A percentile compares a stretch with the other conserved stretches of the same genome.
These are phyloP conservation scores for Nipponacmea schrenckii DNA, from an alignment of 2,888 invertebrate genomes.

Conservation along the genomic window DNA sequence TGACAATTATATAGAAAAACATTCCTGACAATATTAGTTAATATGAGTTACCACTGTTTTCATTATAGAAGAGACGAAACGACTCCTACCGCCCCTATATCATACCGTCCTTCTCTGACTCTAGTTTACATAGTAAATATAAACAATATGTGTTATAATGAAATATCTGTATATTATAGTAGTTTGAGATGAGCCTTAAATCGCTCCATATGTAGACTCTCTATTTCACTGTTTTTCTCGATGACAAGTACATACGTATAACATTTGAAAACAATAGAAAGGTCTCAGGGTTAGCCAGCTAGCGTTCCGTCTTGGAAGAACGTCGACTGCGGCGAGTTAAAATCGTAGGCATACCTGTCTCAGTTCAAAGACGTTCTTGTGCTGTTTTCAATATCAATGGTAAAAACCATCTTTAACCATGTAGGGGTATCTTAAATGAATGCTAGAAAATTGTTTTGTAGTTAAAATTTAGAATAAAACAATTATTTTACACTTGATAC, in stretches of 20 bases:
- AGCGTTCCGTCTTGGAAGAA: neutral
- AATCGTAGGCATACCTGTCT: slow-evolving; percentile 8
- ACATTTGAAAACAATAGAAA: slow-evolving; percentile 22
- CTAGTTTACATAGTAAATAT: slow-evolving; percentile 1
- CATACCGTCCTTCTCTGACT: neutral
- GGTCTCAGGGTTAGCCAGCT: slow-evolving; percentile 16
- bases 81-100: slow-evolving; percentile 3
- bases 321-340: slow-evolving; percentile 14
- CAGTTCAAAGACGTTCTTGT: slow-evolving; percentile 20
- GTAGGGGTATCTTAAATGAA: slow-evolving; percentile 14
- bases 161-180: slow-evolving; percentile 16
- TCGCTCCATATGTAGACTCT: slow-evolving; percentile 18
- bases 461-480: too few species aligned
- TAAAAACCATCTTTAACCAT: slow-evolving; percentile 18
- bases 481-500: too few species aligned
- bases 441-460: slow-evolving; percentile 11
- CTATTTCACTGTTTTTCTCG: slow-evolving; percentile 17
- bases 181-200: slow-evolving; percentile 21
- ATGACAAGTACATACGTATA: slow-evolving; percentile 19
- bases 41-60: slow-evolving; percentile 6
- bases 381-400: slow-evolving; percentile 19
- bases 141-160: slow-evolving; percentile 19
- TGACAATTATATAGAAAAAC: slow-evolving; percentile 7
- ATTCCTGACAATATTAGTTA: slow-evolving; percentile 1
- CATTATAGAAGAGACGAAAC: slow-evolving; percentile 4